Conservation (phyloP, 2,113 vertebrate species). For the Columbina picui region DNA sequence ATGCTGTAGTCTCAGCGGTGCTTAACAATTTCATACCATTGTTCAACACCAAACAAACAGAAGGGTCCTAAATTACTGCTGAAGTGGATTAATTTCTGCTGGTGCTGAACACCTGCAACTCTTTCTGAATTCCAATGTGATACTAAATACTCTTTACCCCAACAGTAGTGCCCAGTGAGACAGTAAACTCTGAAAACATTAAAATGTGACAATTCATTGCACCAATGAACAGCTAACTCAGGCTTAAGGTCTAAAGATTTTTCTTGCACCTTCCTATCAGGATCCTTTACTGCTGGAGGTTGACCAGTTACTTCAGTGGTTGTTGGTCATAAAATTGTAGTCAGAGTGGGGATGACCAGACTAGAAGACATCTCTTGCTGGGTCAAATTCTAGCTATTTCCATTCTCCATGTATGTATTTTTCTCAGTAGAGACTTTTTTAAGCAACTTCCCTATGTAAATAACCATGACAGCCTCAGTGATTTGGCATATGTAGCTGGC, state of each 20-base stretch:
- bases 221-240: background rate
- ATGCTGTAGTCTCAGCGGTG: background rate
- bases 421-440: background rate
- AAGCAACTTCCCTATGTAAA: background rate
- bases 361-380: background rate
- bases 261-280: background rate
- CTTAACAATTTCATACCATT: slow-evolving; percentile 41
- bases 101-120: background rate
- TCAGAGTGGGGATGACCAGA: background rate
- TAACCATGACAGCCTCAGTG: background rate
- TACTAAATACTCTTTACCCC: background rate
- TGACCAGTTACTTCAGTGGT: background rate
- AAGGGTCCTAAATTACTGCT: slow-evolving; percentile 44
- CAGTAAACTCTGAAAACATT: background rate
- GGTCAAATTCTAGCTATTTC: slow-evolving; percentile 1
- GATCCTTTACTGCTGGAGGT: background rate
- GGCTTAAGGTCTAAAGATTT: background rate
- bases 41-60: slow-evolving; percentile 51
- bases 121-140: slow-evolving; percentile 10
- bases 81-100: slow-evolving; percentile 36
- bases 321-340: background rate
- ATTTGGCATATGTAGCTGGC: background rate
- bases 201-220: background rate
- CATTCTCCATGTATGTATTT: background rate
- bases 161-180: background rate